These are phyloP conservation scores for Drosophila sechellia DNA, from an alignment of 1,140 invertebrate genomes.

Conservation along the genomic window DNA sequence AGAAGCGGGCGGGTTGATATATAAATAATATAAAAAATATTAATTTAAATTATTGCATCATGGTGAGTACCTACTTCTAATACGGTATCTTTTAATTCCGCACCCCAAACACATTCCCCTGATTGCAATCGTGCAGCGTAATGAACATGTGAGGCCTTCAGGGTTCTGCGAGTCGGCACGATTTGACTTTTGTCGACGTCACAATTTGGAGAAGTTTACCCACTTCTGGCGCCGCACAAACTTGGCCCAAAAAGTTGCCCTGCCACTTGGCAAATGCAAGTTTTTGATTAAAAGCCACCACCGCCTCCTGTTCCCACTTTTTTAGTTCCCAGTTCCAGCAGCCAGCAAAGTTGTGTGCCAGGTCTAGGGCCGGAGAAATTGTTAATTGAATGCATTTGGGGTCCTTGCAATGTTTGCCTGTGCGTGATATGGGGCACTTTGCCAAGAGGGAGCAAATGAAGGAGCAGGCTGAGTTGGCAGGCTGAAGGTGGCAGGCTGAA, in stretches of 20 bases:
- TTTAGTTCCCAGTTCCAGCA: constrained; percentile 27
- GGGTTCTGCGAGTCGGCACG: constrained; percentile 44
- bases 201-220: constrained; percentile 72
- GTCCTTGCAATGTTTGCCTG: constrained; percentile 61
- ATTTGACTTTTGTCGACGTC: constrained; percentile 79
- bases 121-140: constrained; percentile 2
- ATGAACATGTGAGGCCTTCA: constrained; percentile 11
- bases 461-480: too few species aligned
- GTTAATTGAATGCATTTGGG: constrained; percentile 78
- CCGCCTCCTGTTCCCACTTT: constrained; percentile 3
- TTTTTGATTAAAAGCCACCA: constrained; percentile 76
- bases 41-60: too few species aligned
- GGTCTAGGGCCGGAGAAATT: constrained; percentile 51
- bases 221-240: constrained; percentile 48
- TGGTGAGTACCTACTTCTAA: neutral
- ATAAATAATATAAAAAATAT: too few species aligned
- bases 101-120: neutral
- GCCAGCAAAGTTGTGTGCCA: constrained; percentile 54
- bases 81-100: neutral
- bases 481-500: neutral
- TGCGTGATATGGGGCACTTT: constrained; percentile 57
- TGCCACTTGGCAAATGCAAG: constrained; percentile 68
- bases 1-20: too few species aligned
- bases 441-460: constrained; percentile 22
- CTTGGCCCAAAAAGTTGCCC: constrained; percentile 64